Evolutionary conservation across 2,888 invertebrate genomes (phyloP), one percentile per base, ranked within the genome.

Genomic region (Lypha dubia): DNA sequence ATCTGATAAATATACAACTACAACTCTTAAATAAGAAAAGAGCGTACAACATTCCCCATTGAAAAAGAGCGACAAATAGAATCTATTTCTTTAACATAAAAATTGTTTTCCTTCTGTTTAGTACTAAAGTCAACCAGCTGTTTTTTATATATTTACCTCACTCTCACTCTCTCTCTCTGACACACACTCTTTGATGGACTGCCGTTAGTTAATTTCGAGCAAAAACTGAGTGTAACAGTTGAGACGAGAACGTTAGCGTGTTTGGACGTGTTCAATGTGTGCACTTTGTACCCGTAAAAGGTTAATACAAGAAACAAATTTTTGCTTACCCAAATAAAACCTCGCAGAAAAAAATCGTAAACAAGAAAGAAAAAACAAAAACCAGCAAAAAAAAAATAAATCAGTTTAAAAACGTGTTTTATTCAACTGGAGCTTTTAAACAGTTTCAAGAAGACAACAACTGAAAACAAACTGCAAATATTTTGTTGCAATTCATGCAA

Each of bases 241-340:
- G 84, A 84, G 81, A 79, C 84, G 74, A 84, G 81, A 84, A 84
- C 84, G 84, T 84, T 65, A 84, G 63, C 81, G 81, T 81, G 84
- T 81, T 81, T 84, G 84, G 84, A 84, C 84, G 84, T 84, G 77
- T 84, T 77, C 20, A 81, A 74, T 70, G 84, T 84, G 71, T 77
- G n/a, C n/a, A 74, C 17, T 60, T 51, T 17, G 41, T 44, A 51
- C 38, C n/a, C 17, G 49, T 62, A 3, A n/a, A n/a, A 73, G 46
- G 67, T 73, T 73, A 35, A 62, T 3, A 20, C 22, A 20, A 44
- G 28, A 2, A 28, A n/a, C n/a, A 51, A 51, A 44, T 44, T 65
- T 70, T 75, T 68, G 35, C 41, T 41, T 35, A 9, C 56, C 13
- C 28, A 46, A 38, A 75, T 41, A 51, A 63, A 76, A 38, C 81